These are phyloP conservation scores for Nyctalus aviator DNA, from an alignment of 2,797 vertebrate genomes.

Conservation along the genomic window DNA sequence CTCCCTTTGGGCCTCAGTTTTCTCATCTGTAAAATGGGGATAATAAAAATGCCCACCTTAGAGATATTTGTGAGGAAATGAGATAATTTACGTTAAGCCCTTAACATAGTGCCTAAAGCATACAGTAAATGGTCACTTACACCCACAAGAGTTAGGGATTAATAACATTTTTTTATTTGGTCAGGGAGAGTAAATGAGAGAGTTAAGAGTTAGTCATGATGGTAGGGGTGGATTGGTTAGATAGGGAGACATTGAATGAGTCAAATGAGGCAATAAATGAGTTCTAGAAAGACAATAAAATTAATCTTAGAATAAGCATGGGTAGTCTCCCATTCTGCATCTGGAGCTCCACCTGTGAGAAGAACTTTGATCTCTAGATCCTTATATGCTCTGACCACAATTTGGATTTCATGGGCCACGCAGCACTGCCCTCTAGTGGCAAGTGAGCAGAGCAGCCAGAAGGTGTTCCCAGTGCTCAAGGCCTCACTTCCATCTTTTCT, in stretches of 20 bases:
- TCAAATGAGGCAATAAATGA: not conserved
- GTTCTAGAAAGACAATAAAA: not conserved
- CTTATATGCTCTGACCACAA: not conserved
- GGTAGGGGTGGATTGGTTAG: not conserved
- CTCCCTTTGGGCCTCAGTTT: constrained; percentile 2
- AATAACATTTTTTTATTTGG: not conserved
- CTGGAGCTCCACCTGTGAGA: not conserved
- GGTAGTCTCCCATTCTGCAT: not conserved
- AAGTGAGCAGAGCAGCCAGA: not conserved
- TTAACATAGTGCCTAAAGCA: not conserved
- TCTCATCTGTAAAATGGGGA: constrained; percentile 35
- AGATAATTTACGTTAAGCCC: not conserved
- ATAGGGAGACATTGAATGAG: not conserved
- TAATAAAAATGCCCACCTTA: not conserved
- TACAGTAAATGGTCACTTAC: not conserved
- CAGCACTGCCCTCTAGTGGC: constrained; percentile 76
- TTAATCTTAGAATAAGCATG: not conserved
- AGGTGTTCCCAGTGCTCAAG: not conserved
- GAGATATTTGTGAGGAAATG: constrained; percentile 8
- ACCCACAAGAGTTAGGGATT: not conserved
- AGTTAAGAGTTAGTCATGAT: not conserved
- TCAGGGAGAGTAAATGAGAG: not conserved
- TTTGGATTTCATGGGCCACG: not conserved
- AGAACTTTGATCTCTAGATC: not conserved
- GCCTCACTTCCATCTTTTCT: not conserved